Evolutionary conservation across 1,140 invertebrate species (phyloP), one percentile per base, ranked within the genome.

Genomic region (Bursaphelenchus mucronatus): DNA sequence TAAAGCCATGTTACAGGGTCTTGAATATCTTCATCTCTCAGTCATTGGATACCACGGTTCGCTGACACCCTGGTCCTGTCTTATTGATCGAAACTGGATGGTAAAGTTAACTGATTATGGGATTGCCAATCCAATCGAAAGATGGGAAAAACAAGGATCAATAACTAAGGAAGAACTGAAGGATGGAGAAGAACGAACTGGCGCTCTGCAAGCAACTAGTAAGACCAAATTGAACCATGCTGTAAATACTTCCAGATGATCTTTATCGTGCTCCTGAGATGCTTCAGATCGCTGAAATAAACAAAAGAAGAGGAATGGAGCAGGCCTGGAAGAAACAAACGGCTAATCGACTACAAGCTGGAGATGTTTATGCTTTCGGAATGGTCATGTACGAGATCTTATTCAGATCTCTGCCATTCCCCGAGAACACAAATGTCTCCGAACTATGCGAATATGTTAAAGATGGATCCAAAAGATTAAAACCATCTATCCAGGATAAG

Each of bases 371-470:
- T 61, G 63, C 78, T 5, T 76, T 80, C 50, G 71, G 72, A 49
- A 80, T 79, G 63, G 75, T 79, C 15, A 81, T 80, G 75, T 81
- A 79, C 59, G 77, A 79, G 61, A 79, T 79, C 49, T 57, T 79
- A 9, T 80, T 80, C 64, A 56, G 76, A 19, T 55, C 63, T 9
- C 64, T 79, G 39, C 76, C 76, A 2, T 79, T 80, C 53, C 76
- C 76, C 7, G 70, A 78, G 17, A 58, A 63, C 19, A 74, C 63
- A 9, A 68, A 68, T 57, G 13, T 58, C 70, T 39, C 59, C 76
- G 76, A 79, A 68, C 53, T 79, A 15, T 46, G 71, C 39, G 76
- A 80, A 50, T 80, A 78, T 53, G 57, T 79, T 13, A 61, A 64
- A 47, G 76, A 79, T 64, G 76, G 76, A 40, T 54, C 65, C 19